Evolutionary conservation across 2,113 vertebrate genomes (phyloP).

Genomic region (Melanostigma gelatinosum): DNA sequence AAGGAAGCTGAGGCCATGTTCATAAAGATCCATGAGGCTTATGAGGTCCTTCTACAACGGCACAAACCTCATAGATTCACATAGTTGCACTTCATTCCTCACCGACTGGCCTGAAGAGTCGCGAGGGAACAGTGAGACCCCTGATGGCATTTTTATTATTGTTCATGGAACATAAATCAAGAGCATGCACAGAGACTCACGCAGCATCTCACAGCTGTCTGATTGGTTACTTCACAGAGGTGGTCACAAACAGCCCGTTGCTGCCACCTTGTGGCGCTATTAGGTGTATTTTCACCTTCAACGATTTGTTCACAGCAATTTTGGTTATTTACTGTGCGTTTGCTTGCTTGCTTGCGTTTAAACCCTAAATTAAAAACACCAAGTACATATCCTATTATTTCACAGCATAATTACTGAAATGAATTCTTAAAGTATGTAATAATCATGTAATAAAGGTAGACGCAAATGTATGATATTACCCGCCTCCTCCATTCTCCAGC

Average conservation of each 20-base stretch:
- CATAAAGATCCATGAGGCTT: slow-evolving; percentile 89
- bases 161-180: background rate
- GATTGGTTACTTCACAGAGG: slow-evolving; percentile 2
- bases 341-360: slow-evolving; percentile 12
- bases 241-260: slow-evolving; percentile 33
- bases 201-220: background rate
- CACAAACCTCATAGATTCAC: slow-evolving; percentile 66
- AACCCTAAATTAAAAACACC: background rate
- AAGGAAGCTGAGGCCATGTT: slow-evolving; percentile 87
- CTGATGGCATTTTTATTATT: background rate
- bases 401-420: background rate
- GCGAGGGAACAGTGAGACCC: background rate
- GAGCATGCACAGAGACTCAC: background rate
- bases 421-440: background rate
- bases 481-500: background rate
- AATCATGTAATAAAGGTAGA: background rate
- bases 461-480: background rate
- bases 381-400: background rate
- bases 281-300: slow-evolving; percentile 5
- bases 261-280: slow-evolving; percentile 72
- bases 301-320: slow-evolving; percentile 23
- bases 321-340: background rate
- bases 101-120: background rate
- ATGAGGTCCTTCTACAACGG: slow-evolving; percentile 81
- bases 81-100: slow-evolving; percentile 35